phyloP scores from a whole-genome alignment of 2,888 invertebrate species.

The Rhamnusium bicolor region DNA sequence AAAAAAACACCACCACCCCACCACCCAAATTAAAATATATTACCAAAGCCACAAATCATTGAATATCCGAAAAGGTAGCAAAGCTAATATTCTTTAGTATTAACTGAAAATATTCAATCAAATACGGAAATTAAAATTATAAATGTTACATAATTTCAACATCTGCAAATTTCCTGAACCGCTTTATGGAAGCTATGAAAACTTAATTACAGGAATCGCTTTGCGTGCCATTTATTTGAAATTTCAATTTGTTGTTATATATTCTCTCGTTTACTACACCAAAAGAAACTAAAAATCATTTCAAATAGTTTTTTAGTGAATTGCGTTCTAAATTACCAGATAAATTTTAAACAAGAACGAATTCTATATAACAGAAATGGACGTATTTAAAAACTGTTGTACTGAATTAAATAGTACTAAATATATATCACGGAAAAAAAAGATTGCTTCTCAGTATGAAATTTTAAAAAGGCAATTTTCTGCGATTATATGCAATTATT shows the following conservation, averaged over 20 bases:
- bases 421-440: too few species aligned
- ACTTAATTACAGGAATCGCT: slow-evolving; percentile 17
- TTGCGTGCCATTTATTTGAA: slow-evolving; percentile 16
- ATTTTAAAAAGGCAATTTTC: too few species aligned
- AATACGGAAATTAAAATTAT: slow-evolving; percentile 32
- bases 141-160: slow-evolving; percentile 28
- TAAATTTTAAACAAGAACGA: too few species aligned
- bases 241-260: slow-evolving; percentile 12
- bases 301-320: neutral
- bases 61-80: slow-evolving; percentile 10
- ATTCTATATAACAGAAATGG: too few species aligned
- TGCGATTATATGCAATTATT: too few species aligned
- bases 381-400: too few species aligned
- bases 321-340: neutral
- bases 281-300: neutral
- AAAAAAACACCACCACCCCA: too few species aligned
- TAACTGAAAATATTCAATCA: slow-evolving; percentile 23
- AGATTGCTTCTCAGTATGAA: too few species aligned
- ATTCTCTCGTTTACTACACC: slow-evolving; percentile 1
- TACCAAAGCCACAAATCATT: slow-evolving; percentile 15
- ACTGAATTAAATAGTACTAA: too few species aligned
- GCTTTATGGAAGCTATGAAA: slow-evolving; percentile 10
- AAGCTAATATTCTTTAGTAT: neutral
- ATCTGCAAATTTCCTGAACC: slow-evolving; percentile 29
- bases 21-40: too few species aligned